Percentiles rank a stretch among this genome's conserved stretches.
phyloP scores from a whole-genome alignment of 2,113 vertebrate genomes.

The Catharus bicknelli region DNA sequence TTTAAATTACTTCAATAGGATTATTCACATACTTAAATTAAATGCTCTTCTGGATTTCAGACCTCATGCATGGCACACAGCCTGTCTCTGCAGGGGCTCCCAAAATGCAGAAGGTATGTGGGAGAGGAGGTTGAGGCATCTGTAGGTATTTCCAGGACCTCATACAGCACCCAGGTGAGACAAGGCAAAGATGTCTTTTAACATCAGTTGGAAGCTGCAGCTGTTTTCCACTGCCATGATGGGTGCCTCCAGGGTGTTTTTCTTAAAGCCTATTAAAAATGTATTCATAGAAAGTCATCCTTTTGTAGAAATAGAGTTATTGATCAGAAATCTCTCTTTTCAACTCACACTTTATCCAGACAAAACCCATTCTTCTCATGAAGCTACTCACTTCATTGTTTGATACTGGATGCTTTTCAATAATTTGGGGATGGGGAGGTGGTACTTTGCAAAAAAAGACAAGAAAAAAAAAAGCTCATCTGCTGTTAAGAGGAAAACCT shows the following conservation, averaged over 20 bases:
- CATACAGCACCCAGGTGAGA: not conserved
- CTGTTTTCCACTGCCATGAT: not conserved
- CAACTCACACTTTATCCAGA: not conserved
- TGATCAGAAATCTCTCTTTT: conserved; percentile 15
- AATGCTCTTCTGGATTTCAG: conserved; percentile 12
- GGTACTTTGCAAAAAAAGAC: not conserved
- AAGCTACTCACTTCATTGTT: not conserved
- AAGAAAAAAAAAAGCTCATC: not conserved
- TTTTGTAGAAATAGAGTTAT: not conserved
- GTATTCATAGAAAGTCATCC: not conserved
- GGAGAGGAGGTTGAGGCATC: not conserved
- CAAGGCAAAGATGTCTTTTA: not conserved
- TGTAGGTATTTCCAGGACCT: not conserved
- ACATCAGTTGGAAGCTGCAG: not conserved
- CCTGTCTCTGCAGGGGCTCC: not conserved
- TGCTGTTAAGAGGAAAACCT: not conserved
- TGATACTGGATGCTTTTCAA: not conserved
- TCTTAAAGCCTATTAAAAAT: not conserved
- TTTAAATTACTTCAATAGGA: conserved; percentile 39
- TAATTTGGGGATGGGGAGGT: not conserved
- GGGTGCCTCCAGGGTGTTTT: not conserved
- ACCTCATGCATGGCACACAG: not conserved
- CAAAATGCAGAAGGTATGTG: not conserved
- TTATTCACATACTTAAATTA: conserved; percentile 46
- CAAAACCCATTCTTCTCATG: not conserved